A percentile compares a stretch with the other conserved stretches of the same genome.
phyloP scores from a whole-genome alignment of 2,113 vertebrate species.

The Zapus hudsonius region DNA sequence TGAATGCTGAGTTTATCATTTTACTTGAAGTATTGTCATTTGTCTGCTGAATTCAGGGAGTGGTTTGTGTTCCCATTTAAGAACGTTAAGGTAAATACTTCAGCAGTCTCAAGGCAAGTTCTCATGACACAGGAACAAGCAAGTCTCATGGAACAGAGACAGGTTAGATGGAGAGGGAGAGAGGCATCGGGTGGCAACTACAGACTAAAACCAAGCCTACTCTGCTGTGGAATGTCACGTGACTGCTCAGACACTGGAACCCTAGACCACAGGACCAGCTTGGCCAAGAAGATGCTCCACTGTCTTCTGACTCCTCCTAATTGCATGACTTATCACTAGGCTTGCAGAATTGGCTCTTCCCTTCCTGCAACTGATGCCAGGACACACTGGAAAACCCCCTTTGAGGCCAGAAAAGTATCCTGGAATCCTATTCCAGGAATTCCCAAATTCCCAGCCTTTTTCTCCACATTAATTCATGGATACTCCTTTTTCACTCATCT shows the following conservation, averaged over 20 bases:
- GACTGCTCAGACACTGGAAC: background rate
- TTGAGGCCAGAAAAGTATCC: background rate
- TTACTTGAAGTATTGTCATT: background rate
- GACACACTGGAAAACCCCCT: background rate
- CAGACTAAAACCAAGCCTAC: background rate
- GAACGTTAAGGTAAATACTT: background rate
- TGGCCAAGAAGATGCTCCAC: background rate
- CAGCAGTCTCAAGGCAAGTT: background rate
- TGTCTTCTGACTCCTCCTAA: background rate
- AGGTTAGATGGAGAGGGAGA: background rate
- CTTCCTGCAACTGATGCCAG: background rate
- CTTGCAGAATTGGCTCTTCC: background rate
- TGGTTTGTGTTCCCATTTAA: background rate
- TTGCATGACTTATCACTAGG: background rate
- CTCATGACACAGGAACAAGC: background rate
- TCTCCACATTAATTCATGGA: background rate
- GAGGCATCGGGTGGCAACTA: background rate
- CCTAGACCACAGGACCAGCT: background rate
- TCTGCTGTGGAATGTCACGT: background rate
- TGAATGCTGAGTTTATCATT: background rate
- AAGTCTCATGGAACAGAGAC: fast-evolving
- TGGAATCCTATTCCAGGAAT: background rate
- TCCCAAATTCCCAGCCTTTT: background rate
- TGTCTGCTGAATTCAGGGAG: background rate
- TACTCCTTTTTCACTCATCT: background rate